Evolutionary conservation across 2,797 vertebrate genomes (phyloP), one percentile per base, ranked within the genome.

Genomic region (Orestias chungarensis): DNA sequence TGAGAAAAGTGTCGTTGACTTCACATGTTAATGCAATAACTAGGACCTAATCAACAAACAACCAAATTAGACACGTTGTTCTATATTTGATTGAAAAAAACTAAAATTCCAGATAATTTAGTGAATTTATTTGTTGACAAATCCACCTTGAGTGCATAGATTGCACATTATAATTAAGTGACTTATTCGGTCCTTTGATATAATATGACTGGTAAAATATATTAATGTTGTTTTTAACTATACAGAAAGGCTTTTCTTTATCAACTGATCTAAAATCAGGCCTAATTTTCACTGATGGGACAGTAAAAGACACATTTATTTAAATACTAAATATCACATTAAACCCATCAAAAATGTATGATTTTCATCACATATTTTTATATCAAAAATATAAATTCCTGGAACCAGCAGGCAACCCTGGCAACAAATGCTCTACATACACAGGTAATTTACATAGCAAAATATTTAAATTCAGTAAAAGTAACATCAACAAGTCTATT

Each of bases 401-500:
- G n/a, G n/a, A n/a, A n/a, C n/a, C n/a, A n/a, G n/a, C n/a, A n/a
- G n/a, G n/a, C n/a, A n/a, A n/a, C n/a, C n/a, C n/a, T n/a, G n/a
- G n/a, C n/a, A n/a, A n/a, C n/a, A n/a, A n/a, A n/a, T n/a, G n/a
- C n/a, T n/a, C n/a, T n/a, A n/a, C n/a, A n/a, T n/a, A 61, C 43
- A 55, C 27, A 64, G 62, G 59, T 69, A 52, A 52, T 68, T 14
- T 23, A 44, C 70, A 64, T 65, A 31, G 76, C 6, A 33, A 68
- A 68, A 69, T 31, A 65, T 75, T 74, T n/a, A 69, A 78, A 64
- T 5, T 49, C 43, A 31, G 38, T 64, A 78, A 59, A 80, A 62
- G 71, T 78, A 68, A 52, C 3, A 50, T 74, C 74, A 77, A 73
- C 74, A 64, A 65, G 55, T 52, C 64, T 76, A 75, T 72, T 71